These are phyloP conservation scores for Bucorvus abyssinicus DNA, from an alignment of 2,797 vertebrate genomes.

Conservation along the genomic window DNA sequence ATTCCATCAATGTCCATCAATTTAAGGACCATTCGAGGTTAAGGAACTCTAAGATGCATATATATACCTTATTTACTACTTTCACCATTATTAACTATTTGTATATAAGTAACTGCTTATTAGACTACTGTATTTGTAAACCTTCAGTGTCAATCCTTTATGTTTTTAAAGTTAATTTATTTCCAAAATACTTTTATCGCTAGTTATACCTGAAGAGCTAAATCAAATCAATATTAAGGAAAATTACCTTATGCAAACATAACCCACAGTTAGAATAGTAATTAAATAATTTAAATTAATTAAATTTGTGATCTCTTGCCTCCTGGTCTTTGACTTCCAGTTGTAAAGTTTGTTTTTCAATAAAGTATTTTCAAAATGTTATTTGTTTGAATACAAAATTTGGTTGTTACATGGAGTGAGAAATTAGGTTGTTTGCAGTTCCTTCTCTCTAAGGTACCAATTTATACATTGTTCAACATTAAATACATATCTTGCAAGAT, in stretches of 20 bases:
- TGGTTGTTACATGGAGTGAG: not conserved
- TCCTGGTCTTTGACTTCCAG: not conserved
- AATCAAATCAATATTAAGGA: not conserved
- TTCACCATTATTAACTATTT: not conserved
- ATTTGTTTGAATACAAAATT: not conserved
- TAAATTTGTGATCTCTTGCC: not conserved
- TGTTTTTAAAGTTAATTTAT: not conserved
- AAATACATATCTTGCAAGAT: not conserved
- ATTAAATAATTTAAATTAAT: not conserved
- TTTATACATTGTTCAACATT: not conserved
- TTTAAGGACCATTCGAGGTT: not conserved
- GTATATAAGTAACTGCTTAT: not conserved
- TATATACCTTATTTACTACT: not conserved
- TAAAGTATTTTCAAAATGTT: not conserved
- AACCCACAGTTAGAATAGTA: not conserved
- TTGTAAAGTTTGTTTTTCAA: not conserved
- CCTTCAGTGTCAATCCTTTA: not conserved
- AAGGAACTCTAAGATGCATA: not conserved
- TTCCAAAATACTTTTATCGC: not conserved
- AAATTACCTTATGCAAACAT: not conserved
- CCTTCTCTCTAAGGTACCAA: not conserved
- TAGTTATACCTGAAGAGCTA: not conserved
- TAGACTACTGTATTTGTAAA: not conserved
- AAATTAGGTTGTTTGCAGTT: not conserved
- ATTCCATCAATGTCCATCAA: not conserved